These are phyloP conservation scores for Pionites leucogaster DNA, from an alignment of 2,113 vertebrate species.

Conservation along the genomic window DNA sequence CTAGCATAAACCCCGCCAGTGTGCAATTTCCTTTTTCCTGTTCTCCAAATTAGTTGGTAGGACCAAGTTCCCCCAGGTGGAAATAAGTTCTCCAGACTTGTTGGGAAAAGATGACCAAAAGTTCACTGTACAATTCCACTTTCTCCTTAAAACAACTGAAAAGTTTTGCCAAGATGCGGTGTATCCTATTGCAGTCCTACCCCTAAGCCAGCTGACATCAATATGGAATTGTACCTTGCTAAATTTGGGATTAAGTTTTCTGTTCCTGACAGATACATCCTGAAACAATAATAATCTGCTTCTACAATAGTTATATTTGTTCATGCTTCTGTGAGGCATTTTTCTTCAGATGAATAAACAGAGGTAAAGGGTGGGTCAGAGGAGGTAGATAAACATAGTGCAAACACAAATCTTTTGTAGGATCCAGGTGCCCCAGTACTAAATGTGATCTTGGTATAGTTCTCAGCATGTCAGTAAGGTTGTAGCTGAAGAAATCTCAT, in stretches of 20 bases:
- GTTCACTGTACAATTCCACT: background rate
- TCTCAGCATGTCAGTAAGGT: background rate
- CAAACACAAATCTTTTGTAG: background rate
- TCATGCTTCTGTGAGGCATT: background rate
- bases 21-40: slow-evolving; percentile 80
- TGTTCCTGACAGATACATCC: background rate
- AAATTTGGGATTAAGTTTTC: background rate
- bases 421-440: background rate
- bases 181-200: background rate
- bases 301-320: background rate
- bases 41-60: slow-evolving; percentile 72
- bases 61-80: slow-evolving; percentile 62
- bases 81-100: slow-evolving; percentile 48
- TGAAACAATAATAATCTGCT: background rate
- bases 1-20: slow-evolving; percentile 50
- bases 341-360: background rate
- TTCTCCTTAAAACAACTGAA: background rate
- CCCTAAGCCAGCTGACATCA: background rate
- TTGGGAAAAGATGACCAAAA: slow-evolving; percentile 1
- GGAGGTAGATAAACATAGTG: background rate
- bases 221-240: background rate
- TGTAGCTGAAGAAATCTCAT: background rate
- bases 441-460: background rate
- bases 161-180: background rate
- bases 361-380: background rate